A percentile compares a stretch with the other conserved stretches of the same genome.
Evolutionary conservation across 2,113 vertebrate genomes (phyloP).

Genomic region (Ictidomys tridecemlineatus): DNA sequence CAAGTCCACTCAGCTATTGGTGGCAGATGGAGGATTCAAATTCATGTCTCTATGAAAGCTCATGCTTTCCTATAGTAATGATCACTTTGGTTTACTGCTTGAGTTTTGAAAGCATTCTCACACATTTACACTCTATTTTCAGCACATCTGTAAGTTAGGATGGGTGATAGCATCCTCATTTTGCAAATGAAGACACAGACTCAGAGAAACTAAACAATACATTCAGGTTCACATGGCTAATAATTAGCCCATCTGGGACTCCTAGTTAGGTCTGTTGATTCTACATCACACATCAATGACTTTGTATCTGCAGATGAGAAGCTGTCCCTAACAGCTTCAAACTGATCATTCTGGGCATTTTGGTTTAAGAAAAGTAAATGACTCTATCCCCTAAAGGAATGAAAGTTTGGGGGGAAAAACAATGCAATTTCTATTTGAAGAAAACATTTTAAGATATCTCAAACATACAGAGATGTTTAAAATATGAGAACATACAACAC

Average conservation of each 20-base stretch:
- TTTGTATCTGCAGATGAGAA: conserved; percentile 45
- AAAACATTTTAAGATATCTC: conserved; percentile 39
- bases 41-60: conserved; percentile 27
- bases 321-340: neutral
- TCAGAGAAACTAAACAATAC: neutral
- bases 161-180: neutral
- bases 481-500: neutral
- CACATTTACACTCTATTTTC: conserved; percentile 43
- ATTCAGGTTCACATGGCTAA: neutral
- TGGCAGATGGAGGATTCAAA: neutral
- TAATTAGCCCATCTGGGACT: neutral
- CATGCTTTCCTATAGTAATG: neutral
- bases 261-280: neutral
- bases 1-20: neutral
- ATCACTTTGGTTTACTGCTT: neutral
- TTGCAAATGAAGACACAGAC: conserved; percentile 46
- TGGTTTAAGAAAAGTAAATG: conserved; percentile 35
- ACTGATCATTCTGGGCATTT: neutral
- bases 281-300: neutral
- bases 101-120: conserved; percentile 27
- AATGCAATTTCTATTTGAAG: conserved; percentile 28
- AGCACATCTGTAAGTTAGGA: neutral
- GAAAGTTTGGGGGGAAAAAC: neutral
- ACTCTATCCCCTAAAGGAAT: neutral
- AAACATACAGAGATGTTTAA: conserved; percentile 52